Percentiles rank a stretch among this genome's conserved stretches.
phyloP scores from a whole-genome alignment of 1,140 invertebrate species.

The Neodiprion pinetum region DNA sequence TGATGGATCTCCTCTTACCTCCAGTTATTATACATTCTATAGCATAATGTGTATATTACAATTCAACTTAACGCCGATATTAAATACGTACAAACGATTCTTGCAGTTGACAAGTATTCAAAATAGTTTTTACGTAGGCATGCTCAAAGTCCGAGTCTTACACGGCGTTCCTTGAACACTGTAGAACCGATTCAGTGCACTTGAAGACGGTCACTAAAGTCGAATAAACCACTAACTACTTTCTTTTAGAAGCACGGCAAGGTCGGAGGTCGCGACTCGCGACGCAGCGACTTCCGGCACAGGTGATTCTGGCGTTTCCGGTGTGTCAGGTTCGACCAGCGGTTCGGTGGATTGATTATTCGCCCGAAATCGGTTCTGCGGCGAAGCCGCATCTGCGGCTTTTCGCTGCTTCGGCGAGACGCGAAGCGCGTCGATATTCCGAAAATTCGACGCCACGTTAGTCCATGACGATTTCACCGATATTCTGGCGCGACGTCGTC shows the following conservation, averaged over 20 bases:
- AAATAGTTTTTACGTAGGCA: no score
- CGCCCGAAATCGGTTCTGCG: neutral
- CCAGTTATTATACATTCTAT: no score
- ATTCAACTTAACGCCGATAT: neutral
- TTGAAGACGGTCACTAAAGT: no score
- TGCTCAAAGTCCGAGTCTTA: no score
- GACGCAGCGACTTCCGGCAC: neutral
- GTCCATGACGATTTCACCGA: neutral
- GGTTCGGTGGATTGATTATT: slow-evolving; percentile 1
- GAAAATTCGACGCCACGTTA: neutral
- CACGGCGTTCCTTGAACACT: no score
- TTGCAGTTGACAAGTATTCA: no score
- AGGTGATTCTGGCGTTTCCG: neutral
- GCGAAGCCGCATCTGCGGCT: neutral
- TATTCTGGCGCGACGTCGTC: neutral
- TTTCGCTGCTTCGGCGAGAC: neutral
- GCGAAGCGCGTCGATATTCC: neutral
- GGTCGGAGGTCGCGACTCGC: neutral
- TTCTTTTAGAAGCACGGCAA: neutral
- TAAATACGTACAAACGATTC: no score
- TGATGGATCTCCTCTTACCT: no score
- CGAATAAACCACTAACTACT: neutral
- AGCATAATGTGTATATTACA: neutral
- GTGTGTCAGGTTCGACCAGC: neutral
- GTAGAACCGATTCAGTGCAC: no score